Conservation (phyloP, 1,140 invertebrate genomes). For the Drosophila malerkotliana region DNA sequence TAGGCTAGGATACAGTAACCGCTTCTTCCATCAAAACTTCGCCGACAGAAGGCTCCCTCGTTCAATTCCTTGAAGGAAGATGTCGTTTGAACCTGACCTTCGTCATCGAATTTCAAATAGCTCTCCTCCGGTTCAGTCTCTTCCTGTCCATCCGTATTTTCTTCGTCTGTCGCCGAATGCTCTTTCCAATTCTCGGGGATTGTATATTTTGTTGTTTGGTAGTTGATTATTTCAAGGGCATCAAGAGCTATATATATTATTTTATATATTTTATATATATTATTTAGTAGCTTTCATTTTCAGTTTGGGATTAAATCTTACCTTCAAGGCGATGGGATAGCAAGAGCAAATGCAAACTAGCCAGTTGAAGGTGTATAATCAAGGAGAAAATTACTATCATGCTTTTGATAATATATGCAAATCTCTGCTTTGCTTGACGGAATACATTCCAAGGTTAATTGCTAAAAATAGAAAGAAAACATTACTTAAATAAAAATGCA, state of each 20-base stretch:
- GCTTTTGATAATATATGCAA: not conserved
- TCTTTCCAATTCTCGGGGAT: constrained; percentile 42
- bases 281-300: not conserved
- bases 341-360: constrained; percentile 18
- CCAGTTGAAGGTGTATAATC: constrained; percentile 16
- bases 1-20: constrained; percentile 80
- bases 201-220: constrained; percentile 67
- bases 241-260: constrained; percentile 38
- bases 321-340: constrained; percentile 24
- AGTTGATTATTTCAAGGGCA: constrained; percentile 57
- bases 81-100: constrained; percentile 5
- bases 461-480: not conserved
- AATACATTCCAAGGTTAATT: not conserved
- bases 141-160: not conserved
- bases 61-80: constrained; percentile 9
- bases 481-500: not conserved
- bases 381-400: constrained; percentile 38
- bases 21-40: constrained; percentile 76
- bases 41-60: constrained; percentile 74
- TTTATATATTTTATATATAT: too few species aligned
- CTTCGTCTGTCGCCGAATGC: not conserved
- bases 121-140: constrained; percentile 27
- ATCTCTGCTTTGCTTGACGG: not conserved
- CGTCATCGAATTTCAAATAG: constrained; percentile 58
- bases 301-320: constrained; percentile 5